Evolutionary conservation across 1,140 invertebrate species (phyloP), one percentile per base, ranked within the genome.

Genomic region (Philotrypesis tridentata): DNA sequence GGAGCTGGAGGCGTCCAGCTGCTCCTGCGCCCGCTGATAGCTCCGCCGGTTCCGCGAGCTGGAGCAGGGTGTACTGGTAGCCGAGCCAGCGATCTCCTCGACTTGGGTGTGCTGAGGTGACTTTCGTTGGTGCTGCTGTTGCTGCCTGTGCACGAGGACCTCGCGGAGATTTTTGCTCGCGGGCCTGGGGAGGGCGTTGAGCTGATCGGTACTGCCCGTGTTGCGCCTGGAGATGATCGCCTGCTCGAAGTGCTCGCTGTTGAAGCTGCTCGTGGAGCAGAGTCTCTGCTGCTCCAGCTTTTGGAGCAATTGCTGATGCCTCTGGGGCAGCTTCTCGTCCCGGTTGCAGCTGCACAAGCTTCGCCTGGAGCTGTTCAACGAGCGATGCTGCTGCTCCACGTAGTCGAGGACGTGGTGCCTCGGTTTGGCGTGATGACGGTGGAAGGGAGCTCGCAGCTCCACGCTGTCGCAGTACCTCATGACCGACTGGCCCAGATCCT

Each of bases 61-160:
- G 85, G 7, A 88, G 70, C 63, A 87, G 87, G 29, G 88, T 85
- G 37, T 88, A 82, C 77, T 88, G 85, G 84, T 87, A 88, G 75
- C 87, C 87, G 48, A 55, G 21, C 11, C 87, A 81, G 40, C 88
- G 82, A 48, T 87, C 4, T 88, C 33, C 83, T 84, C 12, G 80
- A 70, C 25, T 85, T 71, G 40, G 82, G 75, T 2, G 85, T 29
- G 68, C 11, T 55, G 48, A n/a, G 48, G 48, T 1, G 48, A 55
- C 14, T 40, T 33, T 71, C 0, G 68, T 33, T 37, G 48, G 6
- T 55, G 48, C 21, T 55, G 48, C 14, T n/a, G 23, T n/a, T 40
- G 68, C 61, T 27, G 27, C 25, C n/a, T 65, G 70, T 75, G 73
- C 9, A 81, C 83, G 3, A 80, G 61, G 60, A 76, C 21, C 27